Evolutionary conservation across 2,888 invertebrate genomes (phyloP).

Genomic region (Leptopterna dolabrata): DNA sequence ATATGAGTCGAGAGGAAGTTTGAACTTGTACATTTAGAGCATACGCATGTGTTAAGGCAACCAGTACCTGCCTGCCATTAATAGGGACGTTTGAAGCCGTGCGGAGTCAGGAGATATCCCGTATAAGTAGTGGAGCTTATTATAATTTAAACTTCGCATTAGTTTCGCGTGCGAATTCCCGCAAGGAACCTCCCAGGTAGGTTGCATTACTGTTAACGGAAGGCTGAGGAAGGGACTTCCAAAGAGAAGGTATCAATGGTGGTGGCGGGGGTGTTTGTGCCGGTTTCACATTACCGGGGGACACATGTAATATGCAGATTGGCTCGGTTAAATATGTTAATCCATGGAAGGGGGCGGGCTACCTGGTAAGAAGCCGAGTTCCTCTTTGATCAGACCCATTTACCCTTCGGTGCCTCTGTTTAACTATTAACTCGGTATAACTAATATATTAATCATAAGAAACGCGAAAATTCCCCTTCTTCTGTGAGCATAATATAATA

Average conservation of each 20-base stretch:
- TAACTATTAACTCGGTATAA: slow-evolving; percentile 21
- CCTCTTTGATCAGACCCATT: slow-evolving; percentile 45
- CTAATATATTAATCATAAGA: slow-evolving; percentile 1
- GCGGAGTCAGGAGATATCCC: background rate
- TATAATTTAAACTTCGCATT: slow-evolving; percentile 51
- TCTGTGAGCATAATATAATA: background rate
- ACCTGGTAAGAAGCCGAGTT: slow-evolving; percentile 34
- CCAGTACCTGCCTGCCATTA: slow-evolving; percentile 14
- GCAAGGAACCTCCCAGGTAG: background rate
- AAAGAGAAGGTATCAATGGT: slow-evolving; percentile 32
- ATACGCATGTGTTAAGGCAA: slow-evolving; percentile 8
- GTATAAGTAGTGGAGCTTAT: slow-evolving; percentile 43
- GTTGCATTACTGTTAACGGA: slow-evolving; percentile 30
- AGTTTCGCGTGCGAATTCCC: slow-evolving; percentile 28
- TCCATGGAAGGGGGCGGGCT: background rate
- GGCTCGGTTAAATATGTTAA: slow-evolving; percentile 51
- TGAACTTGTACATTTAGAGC: background rate
- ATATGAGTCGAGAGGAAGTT: background rate
- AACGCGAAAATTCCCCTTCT: background rate
- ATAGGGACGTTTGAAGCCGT: slow-evolving; percentile 21
- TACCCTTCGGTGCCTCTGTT: background rate
- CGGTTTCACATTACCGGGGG: slow-evolving; percentile 40
- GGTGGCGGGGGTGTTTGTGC: background rate
- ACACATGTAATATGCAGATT: slow-evolving; percentile 54
- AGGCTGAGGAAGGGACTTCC: background rate